Base-by-base conservation (phyloP, 2,113 vertebrate species). In the Cyprinodon tularosa region DNA sequence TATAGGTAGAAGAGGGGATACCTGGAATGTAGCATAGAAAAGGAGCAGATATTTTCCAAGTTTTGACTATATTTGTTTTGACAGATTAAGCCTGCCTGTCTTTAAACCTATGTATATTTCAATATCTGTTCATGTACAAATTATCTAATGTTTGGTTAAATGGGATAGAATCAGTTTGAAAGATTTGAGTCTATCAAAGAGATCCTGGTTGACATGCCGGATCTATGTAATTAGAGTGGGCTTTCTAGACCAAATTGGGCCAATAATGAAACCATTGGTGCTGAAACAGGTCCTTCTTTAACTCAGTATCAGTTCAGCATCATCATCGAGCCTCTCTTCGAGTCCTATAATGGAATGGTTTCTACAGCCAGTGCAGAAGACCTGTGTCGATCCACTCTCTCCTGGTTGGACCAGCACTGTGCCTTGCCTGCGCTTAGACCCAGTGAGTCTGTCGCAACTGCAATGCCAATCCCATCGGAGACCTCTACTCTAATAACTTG, bases 361-460 rank as follows among this genome's bases (percentile, higher is more conserved):
- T 99, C 98, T 83, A 99, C 97, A 0, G 93, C 95, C 73, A 98
- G 95, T 77, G 84, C 96, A 78, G 95, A 98, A 47, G 97, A 96
- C 78, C 94, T 99, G 81, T 96, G 93, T 7, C 94, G 95, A 48
- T 97, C 97, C 1, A 96, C 96, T 0, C 90, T 99, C 0, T 91
- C 96, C 84, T 99, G 98, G 98, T 89, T 99, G 93, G 97, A 99
- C 66, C 96, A 97, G 74, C 95, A 98, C 91, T 99, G 98, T 79
- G 96, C 97, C 20, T 95, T 99, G 44, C 97, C 96, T 3, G 92
- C 90, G 0, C 95, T 99, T 14, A 94, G 97, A 78, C 97, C 97
- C 14, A 95, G 98, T 99, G 91, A 87, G 97, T 96, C 66, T 47
- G 40, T 1, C 38, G 22, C 17, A 60, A 10, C 68, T 48, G 6